Evolutionary conservation across 1,140 invertebrate species (phyloP).

Genomic region (Aphidius ervi): DNA sequence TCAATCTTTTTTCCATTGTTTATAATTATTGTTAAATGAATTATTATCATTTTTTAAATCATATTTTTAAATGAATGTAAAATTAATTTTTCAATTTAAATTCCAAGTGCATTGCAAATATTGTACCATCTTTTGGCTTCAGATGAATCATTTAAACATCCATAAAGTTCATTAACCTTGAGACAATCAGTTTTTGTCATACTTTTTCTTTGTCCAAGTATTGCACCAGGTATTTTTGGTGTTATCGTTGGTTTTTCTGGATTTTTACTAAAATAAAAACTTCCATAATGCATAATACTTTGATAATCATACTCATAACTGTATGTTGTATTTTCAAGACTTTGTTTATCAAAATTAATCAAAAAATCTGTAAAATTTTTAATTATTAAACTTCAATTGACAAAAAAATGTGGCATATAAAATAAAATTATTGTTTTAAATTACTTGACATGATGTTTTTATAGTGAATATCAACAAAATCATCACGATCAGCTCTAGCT

Average conservation of each 20-base stretch:
- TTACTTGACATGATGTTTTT: slow-evolving; percentile 59
- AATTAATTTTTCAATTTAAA: slow-evolving; percentile 34
- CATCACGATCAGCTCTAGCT: slow-evolving; percentile 59
- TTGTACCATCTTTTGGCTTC: slow-evolving; percentile 59
- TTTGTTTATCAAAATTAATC: slow-evolving; percentile 61
- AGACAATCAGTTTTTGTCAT: slow-evolving; percentile 66
- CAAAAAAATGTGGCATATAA: not conserved
- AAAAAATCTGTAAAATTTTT: slow-evolving; percentile 52
- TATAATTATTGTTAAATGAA: not conserved
- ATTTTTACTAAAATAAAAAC: slow-evolving; percentile 55
- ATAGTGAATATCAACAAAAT: slow-evolving; percentile 56
- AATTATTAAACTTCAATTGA: not conserved
- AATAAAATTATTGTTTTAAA: not conserved
- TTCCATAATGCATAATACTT: slow-evolving; percentile 72
- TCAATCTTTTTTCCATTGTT: too few relatives aligned
- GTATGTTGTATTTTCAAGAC: slow-evolving; percentile 59
- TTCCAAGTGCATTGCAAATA: slow-evolving; percentile 60
- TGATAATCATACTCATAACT: slow-evolving; percentile 68
- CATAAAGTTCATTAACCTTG: slow-evolving; percentile 68
- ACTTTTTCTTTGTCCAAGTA: slow-evolving; percentile 58
- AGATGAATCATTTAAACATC: slow-evolving; percentile 57
- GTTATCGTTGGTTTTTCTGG: slow-evolving; percentile 61
- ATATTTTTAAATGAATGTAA: not conserved
- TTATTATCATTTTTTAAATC: slow-evolving; percentile 3
- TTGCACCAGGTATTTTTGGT: slow-evolving; percentile 51